Evolutionary conservation across 2,797 vertebrate species (phyloP).

Genomic region (Kryptopterus vitreolus): DNA sequence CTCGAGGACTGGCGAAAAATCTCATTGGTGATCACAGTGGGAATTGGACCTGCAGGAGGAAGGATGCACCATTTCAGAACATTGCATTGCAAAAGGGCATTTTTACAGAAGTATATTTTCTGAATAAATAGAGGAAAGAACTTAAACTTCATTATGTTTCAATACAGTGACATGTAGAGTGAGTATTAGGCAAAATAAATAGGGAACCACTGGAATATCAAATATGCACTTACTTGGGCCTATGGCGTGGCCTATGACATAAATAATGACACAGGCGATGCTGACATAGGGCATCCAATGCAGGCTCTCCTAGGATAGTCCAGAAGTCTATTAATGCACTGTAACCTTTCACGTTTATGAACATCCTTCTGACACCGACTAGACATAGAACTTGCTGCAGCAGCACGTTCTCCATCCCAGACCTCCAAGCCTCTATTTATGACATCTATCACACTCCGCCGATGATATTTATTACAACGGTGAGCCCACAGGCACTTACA

Average conservation of each 20-base stretch:
- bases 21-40: constrained; percentile 85
- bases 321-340: constrained; percentile 29
- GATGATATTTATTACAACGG: constrained; percentile 28
- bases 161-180: background rate
- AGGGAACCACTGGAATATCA: constrained; percentile 33
- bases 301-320: constrained; percentile 68
- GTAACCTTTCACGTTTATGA: constrained; percentile 35
- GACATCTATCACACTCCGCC: constrained; percentile 28
- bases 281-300: constrained; percentile 89
- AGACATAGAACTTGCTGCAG: constrained; percentile 34
- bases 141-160: background rate
- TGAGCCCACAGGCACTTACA: constrained; percentile 14
- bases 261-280: constrained; percentile 83
- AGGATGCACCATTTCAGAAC: background rate
- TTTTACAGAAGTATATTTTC: background rate
- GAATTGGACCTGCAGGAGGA: constrained; percentile 82
- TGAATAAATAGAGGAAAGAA: background rate
- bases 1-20: constrained; percentile 93
- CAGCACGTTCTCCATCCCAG: constrained; percentile 32
- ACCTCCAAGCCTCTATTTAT: constrained; percentile 41
- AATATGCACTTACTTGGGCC: constrained; percentile 85
- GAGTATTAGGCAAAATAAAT: background rate
- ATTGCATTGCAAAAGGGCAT: too few relatives aligned
- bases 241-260: constrained; percentile 86
- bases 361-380: constrained; percentile 24